Conservation (phyloP, 2,113 vertebrate genomes). For the Carassius gibelio region DNA sequence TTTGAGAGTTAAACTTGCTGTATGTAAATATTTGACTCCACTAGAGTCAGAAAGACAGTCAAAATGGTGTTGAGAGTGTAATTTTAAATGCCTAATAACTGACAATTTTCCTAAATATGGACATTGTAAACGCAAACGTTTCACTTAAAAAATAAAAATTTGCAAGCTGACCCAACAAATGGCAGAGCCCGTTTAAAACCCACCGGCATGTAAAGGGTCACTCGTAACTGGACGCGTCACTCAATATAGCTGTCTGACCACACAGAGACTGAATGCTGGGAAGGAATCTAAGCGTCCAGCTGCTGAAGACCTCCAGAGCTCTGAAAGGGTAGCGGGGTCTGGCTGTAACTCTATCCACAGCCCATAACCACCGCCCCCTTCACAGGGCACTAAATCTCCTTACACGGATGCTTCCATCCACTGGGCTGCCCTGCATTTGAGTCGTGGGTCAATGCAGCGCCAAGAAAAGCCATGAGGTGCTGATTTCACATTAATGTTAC, state of each 20-base stretch:
- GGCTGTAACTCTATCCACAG: slow-evolving; percentile 24
- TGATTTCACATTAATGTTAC: slow-evolving; percentile 16
- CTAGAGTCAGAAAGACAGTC: not conserved
- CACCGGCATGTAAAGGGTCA: not conserved
- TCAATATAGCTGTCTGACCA: slow-evolving; percentile 31
- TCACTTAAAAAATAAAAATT: not conserved
- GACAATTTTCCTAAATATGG: not conserved
- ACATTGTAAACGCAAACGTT: not conserved
- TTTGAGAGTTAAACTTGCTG: too few relatives aligned
- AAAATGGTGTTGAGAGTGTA: not conserved
- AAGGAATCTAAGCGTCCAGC: slow-evolving; percentile 8
- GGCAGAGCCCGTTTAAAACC: slow-evolving; percentile 1
- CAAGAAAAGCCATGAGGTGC: slow-evolving; percentile 34
- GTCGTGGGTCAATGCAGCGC: not conserved
- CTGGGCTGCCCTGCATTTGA: not conserved
- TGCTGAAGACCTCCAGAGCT: slow-evolving; percentile 18
- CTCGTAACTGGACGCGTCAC: slow-evolving; percentile 35
- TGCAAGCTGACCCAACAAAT: slow-evolving; percentile 2
- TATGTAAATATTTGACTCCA: not conserved
- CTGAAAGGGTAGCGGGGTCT: slow-evolving; percentile 20
- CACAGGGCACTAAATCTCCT: slow-evolving; percentile 27
- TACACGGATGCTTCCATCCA: slow-evolving; percentile 10
- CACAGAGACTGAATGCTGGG: slow-evolving; percentile 28
- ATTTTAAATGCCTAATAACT: not conserved
- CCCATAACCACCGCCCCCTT: not conserved